Base-by-base conservation (phyloP, 2,113 vertebrate species). In the Eulemur macaco region DNA sequence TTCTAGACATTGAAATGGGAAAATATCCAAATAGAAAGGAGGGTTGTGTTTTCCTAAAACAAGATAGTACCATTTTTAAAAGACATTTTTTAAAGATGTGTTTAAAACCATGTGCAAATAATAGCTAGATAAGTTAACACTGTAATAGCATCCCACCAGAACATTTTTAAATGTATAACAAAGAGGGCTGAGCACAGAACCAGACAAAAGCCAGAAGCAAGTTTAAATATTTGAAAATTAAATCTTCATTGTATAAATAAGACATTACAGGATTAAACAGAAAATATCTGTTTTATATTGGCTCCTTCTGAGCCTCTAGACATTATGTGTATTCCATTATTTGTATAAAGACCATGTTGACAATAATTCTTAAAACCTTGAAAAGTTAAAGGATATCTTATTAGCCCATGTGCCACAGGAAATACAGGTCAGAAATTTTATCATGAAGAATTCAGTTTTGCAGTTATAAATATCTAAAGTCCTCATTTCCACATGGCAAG, bases 141-240 rank as follows among this genome's bases (percentile, higher is more conserved):
- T 94, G 9, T 89, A 86, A 95, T 94, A 37, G 54, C 13, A 58
- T 50, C 39, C 39, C 25, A 84, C 31, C 92, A 95, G 68, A 77
- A 92, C 71, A 45, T 76, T 94, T 84, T 86, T 58, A 60, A 86
- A 88, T 94, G 50, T 94, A 95, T 73, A 96, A 95, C 85, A 93
- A 92, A 95, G 81, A 73, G 11, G 20, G 8, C 45, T 86, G 81
- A 88, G 82, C 39, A 60, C 20, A 93, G 89, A 85, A 69, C 52
- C 91, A 94, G 97, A 97, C 66, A 84, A 96, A 91, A 97, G 39
- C 96, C 96, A 97, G 97, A 97, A 95, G 64, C 78, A 90, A 83
- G 77, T 82, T 96, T 93, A 97, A 97, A 89, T 97, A 93, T 97
- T 97, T 96, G 81, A 96, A 97, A 95, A 97, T 97, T 92, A 95